These are phyloP conservation scores for Ichneumon xanthorius DNA, from an alignment of 2,888 invertebrate species.

Conservation along the genomic window DNA sequence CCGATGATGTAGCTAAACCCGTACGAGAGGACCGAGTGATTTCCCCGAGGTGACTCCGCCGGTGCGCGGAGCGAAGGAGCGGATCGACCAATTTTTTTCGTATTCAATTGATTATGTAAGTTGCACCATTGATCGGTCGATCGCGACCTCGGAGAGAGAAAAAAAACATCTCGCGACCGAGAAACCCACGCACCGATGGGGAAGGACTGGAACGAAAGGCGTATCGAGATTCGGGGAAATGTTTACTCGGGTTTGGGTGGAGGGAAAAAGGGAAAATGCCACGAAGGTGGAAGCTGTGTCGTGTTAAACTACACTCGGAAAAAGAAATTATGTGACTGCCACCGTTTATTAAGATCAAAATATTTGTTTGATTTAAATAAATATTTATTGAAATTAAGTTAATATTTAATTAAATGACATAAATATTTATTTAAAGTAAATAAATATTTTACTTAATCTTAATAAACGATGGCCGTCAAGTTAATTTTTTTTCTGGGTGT, in stretches of 20 bases:
- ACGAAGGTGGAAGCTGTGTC: no score
- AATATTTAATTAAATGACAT: no score
- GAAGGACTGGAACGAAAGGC: not conserved
- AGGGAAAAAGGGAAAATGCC: no score
- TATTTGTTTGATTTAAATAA: no score
- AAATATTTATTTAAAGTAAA: no score
- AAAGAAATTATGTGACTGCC: no score
- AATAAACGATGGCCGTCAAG: no score
- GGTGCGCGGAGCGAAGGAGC: not conserved
- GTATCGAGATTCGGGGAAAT: not conserved
- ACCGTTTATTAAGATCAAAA: no score
- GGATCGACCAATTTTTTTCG: slow-evolving; percentile 3
- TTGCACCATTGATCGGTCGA: not conserved
- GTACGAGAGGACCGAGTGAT: slow-evolving; percentile 37
- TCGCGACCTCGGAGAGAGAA: not conserved
- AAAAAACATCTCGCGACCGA: not conserved
- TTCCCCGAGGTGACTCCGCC: not conserved
- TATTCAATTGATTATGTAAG: slow-evolving; percentile 43
- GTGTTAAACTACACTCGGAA: no score
- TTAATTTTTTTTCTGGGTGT: no score
- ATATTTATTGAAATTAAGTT: no score
- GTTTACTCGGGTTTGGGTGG: not conserved
- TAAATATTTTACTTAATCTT: no score
- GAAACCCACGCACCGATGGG: not conserved
- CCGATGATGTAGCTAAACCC: slow-evolving; percentile 71